Base-by-base conservation (phyloP, 2,888 invertebrate genomes). In the Pharmacophagus antenor region DNA sequence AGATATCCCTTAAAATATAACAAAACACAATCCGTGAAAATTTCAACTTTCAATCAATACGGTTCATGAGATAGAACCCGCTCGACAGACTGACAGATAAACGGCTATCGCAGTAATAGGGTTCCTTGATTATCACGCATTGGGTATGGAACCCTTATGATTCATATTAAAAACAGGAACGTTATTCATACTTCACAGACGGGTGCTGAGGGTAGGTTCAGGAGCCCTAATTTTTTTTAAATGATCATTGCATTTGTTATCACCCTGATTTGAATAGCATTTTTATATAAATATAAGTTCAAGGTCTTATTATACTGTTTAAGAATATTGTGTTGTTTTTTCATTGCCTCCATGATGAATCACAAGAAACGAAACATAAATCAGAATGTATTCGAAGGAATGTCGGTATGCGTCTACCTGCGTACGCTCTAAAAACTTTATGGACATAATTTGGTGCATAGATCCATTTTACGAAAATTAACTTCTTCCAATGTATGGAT, bases 331-430 rank as follows among this genome's bases (percentile, higher is more conserved):
- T 31, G 2, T 31, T 10, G 31, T 12, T 31, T 31, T 31, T 31
- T 31, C 15, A 31, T 31, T 31, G 15, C 15, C 12, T 8, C 15
- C 31, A 12, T 12, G 12, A 31, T 31, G 31, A 31, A 31, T 31
- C 31, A 31, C 31, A 12, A 31, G 10, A n/a, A 20, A 21, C 10
- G 12, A 37, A 17, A 21, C 21, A 41, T 18, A 27, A 48, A 46
- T 23, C n/a, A 59, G 61, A 63, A 62, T 63, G 67, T 27, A 48
- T 31, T 47, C 20, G n/a, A n/a, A 27, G 47, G 42, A 50, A 56
- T 56, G 56, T 67, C 64, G 69, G 66, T 63, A 65, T 64, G 65
- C 65, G 57, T 15, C 42, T 56, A 56, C 57, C 57, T 57, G 51
- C 51, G 17, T 25, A 41, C 41, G 20, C 31, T 4, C 2, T 49